These are phyloP conservation scores for Accipiter cooperii DNA, from an alignment of 2,113 vertebrate genomes.

Conservation along the genomic window DNA sequence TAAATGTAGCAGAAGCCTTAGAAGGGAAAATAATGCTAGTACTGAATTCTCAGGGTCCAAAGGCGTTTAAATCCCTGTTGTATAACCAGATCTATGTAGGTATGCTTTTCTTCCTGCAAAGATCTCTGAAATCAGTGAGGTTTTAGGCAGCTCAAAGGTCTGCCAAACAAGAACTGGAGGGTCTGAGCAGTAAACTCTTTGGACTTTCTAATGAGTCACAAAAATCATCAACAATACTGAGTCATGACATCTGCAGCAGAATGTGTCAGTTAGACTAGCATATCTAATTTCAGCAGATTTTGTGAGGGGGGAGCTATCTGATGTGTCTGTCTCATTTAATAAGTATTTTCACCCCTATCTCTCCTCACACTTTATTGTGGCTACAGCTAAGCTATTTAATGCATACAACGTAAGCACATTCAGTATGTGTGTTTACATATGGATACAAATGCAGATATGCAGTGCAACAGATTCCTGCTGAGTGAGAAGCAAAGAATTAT, in stretches of 20 bases:
- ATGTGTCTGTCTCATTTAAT: not conserved
- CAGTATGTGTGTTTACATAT: not conserved
- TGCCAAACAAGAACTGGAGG: not conserved
- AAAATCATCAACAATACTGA: not conserved
- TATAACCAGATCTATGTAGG: not conserved
- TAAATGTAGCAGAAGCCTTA: not conserved
- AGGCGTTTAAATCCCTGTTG: not conserved
- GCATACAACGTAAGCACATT: rapidly evolving
- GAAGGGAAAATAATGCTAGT: not conserved
- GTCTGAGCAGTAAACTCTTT: not conserved
- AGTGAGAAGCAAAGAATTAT: not conserved
- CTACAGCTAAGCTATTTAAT: not conserved
- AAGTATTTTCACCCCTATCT: not conserved
- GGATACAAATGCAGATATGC: not conserved
- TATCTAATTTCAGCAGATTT: not conserved
- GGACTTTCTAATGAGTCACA: not conserved
- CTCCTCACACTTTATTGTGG: not conserved
- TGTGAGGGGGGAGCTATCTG: not conserved
- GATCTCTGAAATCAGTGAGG: not conserved
- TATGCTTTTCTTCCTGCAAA: not conserved
- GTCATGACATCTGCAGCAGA: not conserved
- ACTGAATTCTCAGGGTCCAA: not conserved
- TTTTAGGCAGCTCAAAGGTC: not conserved
- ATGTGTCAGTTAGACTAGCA: not conserved
- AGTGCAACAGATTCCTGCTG: not conserved